Base-by-base conservation (phyloP, 2,797 vertebrate species). In the Labroides dimidiatus region DNA sequence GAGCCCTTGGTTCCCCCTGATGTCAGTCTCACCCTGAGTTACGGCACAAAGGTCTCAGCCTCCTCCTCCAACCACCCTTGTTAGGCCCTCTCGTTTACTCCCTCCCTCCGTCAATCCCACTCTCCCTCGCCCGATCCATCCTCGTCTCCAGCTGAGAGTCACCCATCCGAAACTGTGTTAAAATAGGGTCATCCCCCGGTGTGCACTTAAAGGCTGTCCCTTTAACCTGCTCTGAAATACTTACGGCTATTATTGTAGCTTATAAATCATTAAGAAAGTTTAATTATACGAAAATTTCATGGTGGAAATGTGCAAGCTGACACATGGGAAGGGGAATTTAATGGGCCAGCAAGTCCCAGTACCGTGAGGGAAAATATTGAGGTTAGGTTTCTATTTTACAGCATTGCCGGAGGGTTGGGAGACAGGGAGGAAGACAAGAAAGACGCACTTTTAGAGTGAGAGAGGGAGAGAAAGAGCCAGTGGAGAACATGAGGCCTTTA, bases 211-310 rank as follows among this genome's bases (percentile, higher is more conserved):
- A 94, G 90, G 85, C 81, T 91, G 93, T 93, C 93, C 92, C 89
- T 94, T 94, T 94, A 94, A 95, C 93, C 94, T 93, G 93, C 91
- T 92, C 93, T 85, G 83, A 93, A 94, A 94, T 93, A 95, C 93
- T 94, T 90, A 90, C 62, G 88, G 91, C 93, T 94, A 94, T 94
- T 95, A 94, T 94, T 94, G 91, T 94, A 93, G 91, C 93, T 93
- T 94, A 94, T 95, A 95, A 94, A 95, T 95, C 94, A 95, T 95
- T 94, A 94, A 93, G 93, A 94, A 94, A 92, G 91, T 94, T 94
- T 94, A 94, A 95, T 95, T 94, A 95, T 94, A 93, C 82, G 62
- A 88, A 92, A 84, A 93, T 94, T 93, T 93, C 90, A 92, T 89
- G 91, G 93, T 91, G 92, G 91, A 95, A 93, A 91, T 91, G 89